Conservation (phyloP, 2,797 vertebrate genomes). For the Crossoptilon crossoptilon region DNA sequence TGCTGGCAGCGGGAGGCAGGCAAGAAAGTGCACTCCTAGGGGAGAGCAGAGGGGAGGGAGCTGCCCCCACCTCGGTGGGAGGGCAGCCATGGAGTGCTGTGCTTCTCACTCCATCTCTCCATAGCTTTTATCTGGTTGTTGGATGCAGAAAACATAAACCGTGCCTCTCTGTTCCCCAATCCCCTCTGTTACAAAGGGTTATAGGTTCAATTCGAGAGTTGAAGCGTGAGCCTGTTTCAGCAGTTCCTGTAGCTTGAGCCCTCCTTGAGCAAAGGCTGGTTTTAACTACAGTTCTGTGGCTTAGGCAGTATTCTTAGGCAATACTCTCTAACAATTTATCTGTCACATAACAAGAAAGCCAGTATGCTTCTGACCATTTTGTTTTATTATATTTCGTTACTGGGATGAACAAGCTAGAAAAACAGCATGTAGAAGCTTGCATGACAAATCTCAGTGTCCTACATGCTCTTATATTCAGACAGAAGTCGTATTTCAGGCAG, state of each 20-base stretch:
- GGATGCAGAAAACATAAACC: neutral
- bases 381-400: neutral
- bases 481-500: neutral
- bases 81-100: accelerated
- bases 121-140: neutral
- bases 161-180: neutral
- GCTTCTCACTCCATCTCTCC: neutral
- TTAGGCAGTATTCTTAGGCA: neutral
- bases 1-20: neutral
- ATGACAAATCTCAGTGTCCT: neutral
- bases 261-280: neutral
- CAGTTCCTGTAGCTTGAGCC: neutral
- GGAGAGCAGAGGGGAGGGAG: accelerated
- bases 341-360: accelerated
- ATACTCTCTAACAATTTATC: too few species aligned
- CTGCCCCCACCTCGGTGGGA: accelerated
- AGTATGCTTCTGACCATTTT: neutral
- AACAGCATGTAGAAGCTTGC: neutral
- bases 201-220: too few species aligned
- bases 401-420: neutral
- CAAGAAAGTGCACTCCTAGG: accelerated
- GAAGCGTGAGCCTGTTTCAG: neutral
- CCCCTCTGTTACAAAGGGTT: neutral
- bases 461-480: neutral
- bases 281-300: neutral